Percentiles rank a stretch among this genome's conserved stretches.
These are phyloP conservation scores for Etheostoma nigrum DNA, from an alignment of 2,797 vertebrate species.

Conservation along the genomic window DNA sequence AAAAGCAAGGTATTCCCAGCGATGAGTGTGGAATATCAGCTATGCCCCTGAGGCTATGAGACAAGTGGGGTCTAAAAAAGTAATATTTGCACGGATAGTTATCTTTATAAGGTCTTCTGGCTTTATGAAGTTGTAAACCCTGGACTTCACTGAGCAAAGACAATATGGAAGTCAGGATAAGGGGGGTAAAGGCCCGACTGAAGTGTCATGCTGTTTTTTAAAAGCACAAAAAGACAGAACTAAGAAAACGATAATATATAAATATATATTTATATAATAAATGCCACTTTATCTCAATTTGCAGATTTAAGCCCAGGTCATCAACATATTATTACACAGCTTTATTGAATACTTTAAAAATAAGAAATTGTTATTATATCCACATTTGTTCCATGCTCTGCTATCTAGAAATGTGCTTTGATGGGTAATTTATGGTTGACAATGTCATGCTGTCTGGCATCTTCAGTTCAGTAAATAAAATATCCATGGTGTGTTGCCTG, in stretches of 20 bases:
- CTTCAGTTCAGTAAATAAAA: neutral
- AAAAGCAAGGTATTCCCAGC: slow-evolving; percentile 25
- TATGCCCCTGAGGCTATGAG: slow-evolving; percentile 32
- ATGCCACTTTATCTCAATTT: neutral
- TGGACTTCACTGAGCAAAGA: slow-evolving; percentile 64
- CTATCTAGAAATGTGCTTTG: too few species aligned
- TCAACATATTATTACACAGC: neutral
- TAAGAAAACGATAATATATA: neutral
- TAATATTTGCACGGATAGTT: slow-evolving; percentile 67
- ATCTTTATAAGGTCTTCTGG: slow-evolving; percentile 70
- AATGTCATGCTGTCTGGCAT: neutral
- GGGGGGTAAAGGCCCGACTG: slow-evolving; percentile 26
- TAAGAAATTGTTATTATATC: neutral
- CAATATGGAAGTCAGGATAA: slow-evolving; percentile 68
- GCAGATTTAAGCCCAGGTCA: neutral
- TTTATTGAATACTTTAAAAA: neutral
- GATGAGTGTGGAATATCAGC: slow-evolving; percentile 39
- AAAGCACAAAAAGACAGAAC: slow-evolving; percentile 43
- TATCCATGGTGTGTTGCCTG: slow-evolving; percentile 3
- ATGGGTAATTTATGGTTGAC: neutral
- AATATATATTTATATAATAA: neutral
- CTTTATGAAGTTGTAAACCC: slow-evolving; percentile 72
- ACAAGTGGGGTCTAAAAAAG: slow-evolving; percentile 42
- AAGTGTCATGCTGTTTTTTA: slow-evolving; percentile 59
- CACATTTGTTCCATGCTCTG: neutral